Evolutionary conservation across 2,888 invertebrate genomes (phyloP), one percentile per base, ranked within the genome.

Genomic region (Hololepta plana): DNA sequence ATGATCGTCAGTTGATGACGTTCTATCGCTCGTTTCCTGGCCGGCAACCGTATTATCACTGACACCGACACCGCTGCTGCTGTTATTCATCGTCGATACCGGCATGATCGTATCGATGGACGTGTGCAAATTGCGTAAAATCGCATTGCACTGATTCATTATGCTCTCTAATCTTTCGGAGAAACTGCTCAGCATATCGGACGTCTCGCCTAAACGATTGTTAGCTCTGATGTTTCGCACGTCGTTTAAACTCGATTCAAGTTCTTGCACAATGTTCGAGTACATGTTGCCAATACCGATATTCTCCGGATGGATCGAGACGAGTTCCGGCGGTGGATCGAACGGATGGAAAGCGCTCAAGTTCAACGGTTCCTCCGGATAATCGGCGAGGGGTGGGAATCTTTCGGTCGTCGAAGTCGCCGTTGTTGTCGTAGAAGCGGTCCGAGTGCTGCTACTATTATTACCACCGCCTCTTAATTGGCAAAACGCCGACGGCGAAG

Each of bases 91-190:
- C 47, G 35, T 42, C 43, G 24, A 44, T 43, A 24, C 34, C 38
- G 39, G 35, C 9, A 43, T 40, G 14, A 53, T 31, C 35, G 47
- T 39, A 15, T 50, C 49, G 37, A 52, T 43, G 4, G 49, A 45
- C 17, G 39, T 46, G 7, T 49, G 38, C 26, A 55, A 37, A 37
- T 53, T 53, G 9, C 51, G 39, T 30, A 55, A 39, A 29, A 55
- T 51, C 6, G 46, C 42, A 33, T 51, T 47, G 1, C 51, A 52
- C 33, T 54, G 53, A 29, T 42, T 47, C 47, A 53, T 47, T 24
- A 55, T 50, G 35, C 44, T 51, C 31, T 52, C 51, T 11, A 55
- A 27, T 8, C 39, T 35, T 28, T 51, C 48, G 1, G 53, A 48
- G 33, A 54, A 54, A 32, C 45, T 54, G 32, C 44, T 47, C 17